These are phyloP conservation scores for Tyto alba DNA, from an alignment of 2,113 vertebrate genomes.

Conservation along the genomic window DNA sequence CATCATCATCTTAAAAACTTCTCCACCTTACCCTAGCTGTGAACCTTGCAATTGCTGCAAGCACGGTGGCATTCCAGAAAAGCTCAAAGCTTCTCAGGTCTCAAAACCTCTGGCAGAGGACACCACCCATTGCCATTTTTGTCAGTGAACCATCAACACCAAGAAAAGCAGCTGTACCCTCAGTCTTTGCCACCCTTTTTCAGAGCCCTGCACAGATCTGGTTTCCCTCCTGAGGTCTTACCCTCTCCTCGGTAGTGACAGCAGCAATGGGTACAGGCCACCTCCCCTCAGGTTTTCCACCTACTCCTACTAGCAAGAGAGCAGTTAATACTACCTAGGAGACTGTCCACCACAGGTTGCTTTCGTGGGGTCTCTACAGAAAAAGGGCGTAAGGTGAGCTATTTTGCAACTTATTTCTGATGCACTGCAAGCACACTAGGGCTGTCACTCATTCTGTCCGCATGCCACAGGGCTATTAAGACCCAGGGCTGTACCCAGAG, in stretches of 20 bases:
- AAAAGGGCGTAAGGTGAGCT: not conserved
- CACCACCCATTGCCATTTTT: fast-evolving
- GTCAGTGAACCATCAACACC: not conserved
- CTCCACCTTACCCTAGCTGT: not conserved
- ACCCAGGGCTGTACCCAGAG: not conserved
- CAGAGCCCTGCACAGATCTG: not conserved
- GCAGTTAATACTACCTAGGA: fast-evolving
- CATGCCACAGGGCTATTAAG: fast-evolving
- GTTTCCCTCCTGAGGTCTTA: not conserved
- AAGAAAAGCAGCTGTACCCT: not conserved
- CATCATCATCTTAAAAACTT: not conserved
- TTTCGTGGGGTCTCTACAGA: no score
- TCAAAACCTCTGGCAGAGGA: not conserved
- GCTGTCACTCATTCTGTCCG: fast-evolving
- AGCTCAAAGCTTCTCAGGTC: not conserved
- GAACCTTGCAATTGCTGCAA: not conserved
- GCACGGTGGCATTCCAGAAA: not conserved
- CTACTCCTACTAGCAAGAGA: fast-evolving
- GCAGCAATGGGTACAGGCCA: fast-evolving
- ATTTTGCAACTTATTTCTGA: not conserved
- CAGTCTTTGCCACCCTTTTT: not conserved
- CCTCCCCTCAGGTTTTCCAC: not conserved
- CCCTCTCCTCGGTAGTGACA: not conserved
- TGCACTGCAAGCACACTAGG: not conserved
- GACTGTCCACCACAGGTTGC: fast-evolving